Percentiles rank a stretch among this genome's conserved stretches.
Evolutionary conservation across 2,113 vertebrate species (phyloP).

Genomic region (Orycteropus afer): DNA sequence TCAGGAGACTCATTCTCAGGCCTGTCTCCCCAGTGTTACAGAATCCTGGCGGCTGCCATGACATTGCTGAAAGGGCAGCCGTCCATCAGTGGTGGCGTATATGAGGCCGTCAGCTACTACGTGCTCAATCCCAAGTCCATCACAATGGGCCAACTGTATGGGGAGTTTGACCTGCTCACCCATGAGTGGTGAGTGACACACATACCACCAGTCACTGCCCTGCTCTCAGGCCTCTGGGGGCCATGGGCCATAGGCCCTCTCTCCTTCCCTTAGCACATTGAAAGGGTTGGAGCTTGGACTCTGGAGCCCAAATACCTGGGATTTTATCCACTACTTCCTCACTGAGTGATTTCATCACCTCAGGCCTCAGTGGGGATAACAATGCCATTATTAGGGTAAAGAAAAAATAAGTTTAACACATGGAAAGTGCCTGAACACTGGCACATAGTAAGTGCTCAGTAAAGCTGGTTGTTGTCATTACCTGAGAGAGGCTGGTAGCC

Average conservation of each 20-base stretch:
- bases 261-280: not conserved
- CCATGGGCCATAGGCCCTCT: not conserved
- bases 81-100: constrained; percentile 91
- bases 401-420: not conserved
- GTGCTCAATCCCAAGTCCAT: constrained; percentile 97
- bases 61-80: constrained; percentile 91
- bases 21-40: constrained; percentile 90
- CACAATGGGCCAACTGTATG: constrained; percentile 97
- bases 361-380: not conserved
- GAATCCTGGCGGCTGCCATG: constrained; percentile 91
- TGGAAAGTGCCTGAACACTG: not conserved
- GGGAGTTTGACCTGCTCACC: constrained; percentile 94
- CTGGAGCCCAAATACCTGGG: not conserved
- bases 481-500: not conserved
- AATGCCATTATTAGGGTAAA: not conserved
- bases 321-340: not conserved
- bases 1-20: not conserved
- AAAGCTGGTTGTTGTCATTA: not conserved
- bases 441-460: not conserved
- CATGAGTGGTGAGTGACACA: constrained; percentile 91
- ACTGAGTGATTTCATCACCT: not conserved
- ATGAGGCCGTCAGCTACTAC: constrained; percentile 89
- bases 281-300: not conserved
- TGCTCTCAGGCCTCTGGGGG: not conserved
- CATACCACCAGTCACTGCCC: fast-evolving